Conservation (phyloP, 2,888 invertebrate species). For the Lochmaea crataegi region DNA sequence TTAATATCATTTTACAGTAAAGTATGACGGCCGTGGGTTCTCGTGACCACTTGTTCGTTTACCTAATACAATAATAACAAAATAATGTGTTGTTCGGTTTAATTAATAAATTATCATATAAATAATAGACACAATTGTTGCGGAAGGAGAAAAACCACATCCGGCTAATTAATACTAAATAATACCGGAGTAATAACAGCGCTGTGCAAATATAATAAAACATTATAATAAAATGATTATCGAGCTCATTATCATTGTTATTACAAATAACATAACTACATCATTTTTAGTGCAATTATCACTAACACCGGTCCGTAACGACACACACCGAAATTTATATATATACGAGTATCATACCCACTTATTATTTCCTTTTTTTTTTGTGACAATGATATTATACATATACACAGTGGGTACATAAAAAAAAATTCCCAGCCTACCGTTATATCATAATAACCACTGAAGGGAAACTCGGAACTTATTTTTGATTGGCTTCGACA, state of each 20-base stretch:
- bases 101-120: constrained; percentile 52
- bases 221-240: constrained; percentile 44
- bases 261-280: constrained; percentile 38
- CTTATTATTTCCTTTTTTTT: constrained; percentile 20
- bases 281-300: constrained; percentile 38
- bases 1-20: constrained; percentile 35
- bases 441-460: too few species aligned
- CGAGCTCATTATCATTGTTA: constrained; percentile 44
- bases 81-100: constrained; percentile 43
- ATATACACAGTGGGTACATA: too few species aligned
- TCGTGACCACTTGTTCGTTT: constrained; percentile 37
- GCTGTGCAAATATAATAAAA: constrained; percentile 47
- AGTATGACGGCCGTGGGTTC: constrained; percentile 33
- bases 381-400: neutral
- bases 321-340: constrained; percentile 21
- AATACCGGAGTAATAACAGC: constrained; percentile 45
- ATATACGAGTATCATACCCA: constrained; percentile 6
- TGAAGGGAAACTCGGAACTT: too few species aligned
- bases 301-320: constrained; percentile 24
- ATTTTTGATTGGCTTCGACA: too few species aligned
- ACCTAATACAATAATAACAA: constrained; percentile 45
- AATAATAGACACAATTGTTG: constrained; percentile 48
- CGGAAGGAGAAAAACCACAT: constrained; percentile 51
- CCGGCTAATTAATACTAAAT: constrained; percentile 50
- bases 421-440: too few species aligned